Base-by-base conservation (phyloP, 2,113 vertebrate genomes). In the Suncus etruscus region DNA sequence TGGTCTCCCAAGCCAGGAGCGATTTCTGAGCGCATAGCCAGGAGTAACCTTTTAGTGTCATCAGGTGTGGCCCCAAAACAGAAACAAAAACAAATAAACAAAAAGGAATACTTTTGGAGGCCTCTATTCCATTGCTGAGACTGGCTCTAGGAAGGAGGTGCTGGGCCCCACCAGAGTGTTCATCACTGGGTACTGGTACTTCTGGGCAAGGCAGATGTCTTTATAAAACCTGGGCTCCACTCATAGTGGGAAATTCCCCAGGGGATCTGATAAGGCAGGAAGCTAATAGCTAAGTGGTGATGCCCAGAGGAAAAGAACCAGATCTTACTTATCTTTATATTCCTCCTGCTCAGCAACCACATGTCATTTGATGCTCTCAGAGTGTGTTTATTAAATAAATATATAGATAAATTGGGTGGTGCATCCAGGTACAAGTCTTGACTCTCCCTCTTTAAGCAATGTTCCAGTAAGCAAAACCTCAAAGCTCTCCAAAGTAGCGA, bases 381-480 rank as follows among this genome's bases (percentile, higher is more conserved):
- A 79, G 45, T 25, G 47, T 48, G 1, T 45, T 65, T 68, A 8
- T 45, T 80, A 74, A 84, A n/a, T 80, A 69, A 31, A 65, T 18
- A 72, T 79, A 50, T 87, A 88, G 72, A 86, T 39, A 27, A 25
- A 82, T 83, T 51, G 77, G 22, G 45, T 61, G 18, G 76, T 86
- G 89, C 6, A 58, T 29, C 74, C 65, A 29, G 18, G 11, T 89
- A 18, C 48, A 50, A 79, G 45, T 77, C 72, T 78, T 61, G 48
- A 32, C 4, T 18, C 58, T 61, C 58, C 7, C 63, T 22, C 48
- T 14, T 10, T 61, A 48, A 29, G 3, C 54, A 16, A 1, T 29
- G 8, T 27, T 77, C 76, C 45, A 58, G 10, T 47, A 39, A 76
- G 70, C 47, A 78, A 83, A 76, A 20, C n/a, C 9, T 27, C 25